Base-by-base conservation (phyloP, 2,113 vertebrate genomes). In the Willisornis vidua region DNA sequence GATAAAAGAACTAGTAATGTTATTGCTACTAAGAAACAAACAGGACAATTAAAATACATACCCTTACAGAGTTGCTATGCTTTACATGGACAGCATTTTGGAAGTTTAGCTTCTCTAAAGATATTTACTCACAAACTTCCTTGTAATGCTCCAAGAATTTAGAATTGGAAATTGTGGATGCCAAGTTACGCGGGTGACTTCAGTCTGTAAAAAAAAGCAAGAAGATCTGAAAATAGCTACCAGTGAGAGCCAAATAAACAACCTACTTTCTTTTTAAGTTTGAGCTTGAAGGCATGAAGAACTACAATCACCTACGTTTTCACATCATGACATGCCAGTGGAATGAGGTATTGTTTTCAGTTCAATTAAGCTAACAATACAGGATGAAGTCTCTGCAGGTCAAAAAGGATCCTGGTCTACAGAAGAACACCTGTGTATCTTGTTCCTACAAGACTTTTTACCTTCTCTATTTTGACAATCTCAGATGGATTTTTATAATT, bases 1-100 rank as follows among this genome's bases (percentile, higher is more conserved):
- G 85, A 95, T 92, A 92, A 94, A 92, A 93, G 35, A 96, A 89
- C 76, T 85, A 83, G 70, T 78, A 93, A 97, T 85, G 91, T 85
- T 90, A 87, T 91, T 96, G 85, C 83, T 81, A 84, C 67, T 65
- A 63, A 75, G 91, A 93, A 96, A 90, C 63, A 92, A 94, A 93
- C 87, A 96, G 96, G 94, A 80, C 80, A 96, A 94, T 96, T 94
- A 95, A 94, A 94, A 87, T 77, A 89, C 58, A 46, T 67, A 39
- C 48, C 39, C 62, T 10, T 82, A 65, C 58, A 84, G 63, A 80
- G 63, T 24, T 87, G 41, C 77, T 83, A 4, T 80, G 23, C 48
- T 84, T 75, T 93, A 75, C 23, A 19, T 67, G 31, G 63, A 61
- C 51, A 77, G 33, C 18, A 43, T 80, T 92, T 77, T 86, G 35